A percentile compares a stretch with the other conserved stretches of the same genome.
Evolutionary conservation across 1,140 invertebrate species (phyloP).

Genomic region (Leucophenga varia): DNA sequence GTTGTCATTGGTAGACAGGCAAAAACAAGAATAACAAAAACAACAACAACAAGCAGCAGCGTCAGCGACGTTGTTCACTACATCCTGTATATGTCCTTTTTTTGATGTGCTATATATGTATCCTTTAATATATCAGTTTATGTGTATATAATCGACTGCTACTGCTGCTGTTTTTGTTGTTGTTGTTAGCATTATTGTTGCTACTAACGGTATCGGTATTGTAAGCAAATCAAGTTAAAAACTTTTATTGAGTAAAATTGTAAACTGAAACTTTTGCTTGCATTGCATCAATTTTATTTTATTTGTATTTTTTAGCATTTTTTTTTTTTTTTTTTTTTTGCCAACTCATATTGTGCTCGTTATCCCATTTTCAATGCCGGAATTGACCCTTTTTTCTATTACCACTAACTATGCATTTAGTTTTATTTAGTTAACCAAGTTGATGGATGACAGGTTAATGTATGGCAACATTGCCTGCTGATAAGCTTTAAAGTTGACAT

Average conservation of each 20-base stretch:
- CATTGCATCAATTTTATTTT: constrained; percentile 52
- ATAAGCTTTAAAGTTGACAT: too few species aligned
- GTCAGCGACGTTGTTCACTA: background rate
- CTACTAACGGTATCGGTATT: constrained; percentile 9
- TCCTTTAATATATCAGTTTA: too few species aligned
- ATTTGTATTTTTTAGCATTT: too few species aligned
- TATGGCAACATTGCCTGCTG: constrained; percentile 53
- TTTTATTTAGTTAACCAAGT: constrained; percentile 49
- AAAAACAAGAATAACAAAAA: too few species aligned
- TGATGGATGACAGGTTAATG: constrained; percentile 56
- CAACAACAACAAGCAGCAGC: background rate
- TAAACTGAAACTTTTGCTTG: constrained; percentile 36
- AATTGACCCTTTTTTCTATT: constrained; percentile 53
- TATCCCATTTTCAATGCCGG: constrained; percentile 52
- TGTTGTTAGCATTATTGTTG: background rate
- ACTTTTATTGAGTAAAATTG: constrained; percentile 51
- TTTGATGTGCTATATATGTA: too few species aligned
- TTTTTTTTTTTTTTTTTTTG: constrained; percentile 51
- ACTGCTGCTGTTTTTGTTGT: background rate
- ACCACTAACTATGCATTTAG: too few species aligned
- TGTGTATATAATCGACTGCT: too few species aligned
- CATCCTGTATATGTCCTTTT: background rate
- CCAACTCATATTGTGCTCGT: constrained; percentile 54
- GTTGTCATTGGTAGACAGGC: too few species aligned
- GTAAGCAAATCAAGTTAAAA: constrained; percentile 35